These are phyloP conservation scores for Ladona fulva DNA, from an alignment of 1,140 invertebrate genomes.

Conservation along the genomic window DNA sequence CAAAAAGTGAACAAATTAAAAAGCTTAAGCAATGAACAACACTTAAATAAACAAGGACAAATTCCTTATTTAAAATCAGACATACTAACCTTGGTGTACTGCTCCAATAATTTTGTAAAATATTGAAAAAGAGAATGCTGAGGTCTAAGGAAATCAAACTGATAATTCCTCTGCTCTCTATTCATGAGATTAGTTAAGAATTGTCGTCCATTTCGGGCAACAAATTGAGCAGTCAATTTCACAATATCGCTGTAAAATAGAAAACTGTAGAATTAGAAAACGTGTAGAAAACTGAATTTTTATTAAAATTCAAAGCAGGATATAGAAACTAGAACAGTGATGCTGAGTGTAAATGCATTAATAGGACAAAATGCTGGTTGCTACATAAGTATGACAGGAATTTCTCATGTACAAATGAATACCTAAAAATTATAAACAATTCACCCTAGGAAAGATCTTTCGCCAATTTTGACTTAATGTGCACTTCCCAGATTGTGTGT, in stretches of 20 bases:
- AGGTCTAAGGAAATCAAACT: slow-evolving; percentile 97
- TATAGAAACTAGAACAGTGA: too few relatives aligned
- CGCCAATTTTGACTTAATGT: too few relatives aligned
- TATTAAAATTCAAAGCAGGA: too few relatives aligned
- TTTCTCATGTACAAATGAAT: too few relatives aligned
- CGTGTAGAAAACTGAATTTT: background rate
- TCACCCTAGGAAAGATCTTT: too few relatives aligned
- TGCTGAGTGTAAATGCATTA: too few relatives aligned
- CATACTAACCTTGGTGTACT: slow-evolving; percentile 80
- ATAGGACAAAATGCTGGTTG: too few relatives aligned
- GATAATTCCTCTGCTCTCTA: slow-evolving; percentile 93
- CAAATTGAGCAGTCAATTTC: slow-evolving; percentile 97
- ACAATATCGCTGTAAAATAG: slow-evolving; percentile 78
- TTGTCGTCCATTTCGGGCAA: slow-evolving; percentile 94
- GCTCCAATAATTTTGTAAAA: slow-evolving; percentile 95
- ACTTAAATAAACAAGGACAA: background rate
- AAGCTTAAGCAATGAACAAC: slow-evolving; percentile 12
- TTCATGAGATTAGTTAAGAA: slow-evolving; percentile 99
- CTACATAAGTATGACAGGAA: too few relatives aligned
- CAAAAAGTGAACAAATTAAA: slow-evolving; percentile 22
- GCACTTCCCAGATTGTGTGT: too few relatives aligned
- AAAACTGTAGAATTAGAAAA: slow-evolving; percentile 13
- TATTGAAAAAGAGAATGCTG: slow-evolving; percentile 98
- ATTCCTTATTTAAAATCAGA: background rate
- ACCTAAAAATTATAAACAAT: too few relatives aligned